Percentiles rank a stretch among this genome's conserved stretches.
phyloP scores from a whole-genome alignment of 92 coral and sea anemone genomes.

The Hydrozoanthus gracilis region DNA sequence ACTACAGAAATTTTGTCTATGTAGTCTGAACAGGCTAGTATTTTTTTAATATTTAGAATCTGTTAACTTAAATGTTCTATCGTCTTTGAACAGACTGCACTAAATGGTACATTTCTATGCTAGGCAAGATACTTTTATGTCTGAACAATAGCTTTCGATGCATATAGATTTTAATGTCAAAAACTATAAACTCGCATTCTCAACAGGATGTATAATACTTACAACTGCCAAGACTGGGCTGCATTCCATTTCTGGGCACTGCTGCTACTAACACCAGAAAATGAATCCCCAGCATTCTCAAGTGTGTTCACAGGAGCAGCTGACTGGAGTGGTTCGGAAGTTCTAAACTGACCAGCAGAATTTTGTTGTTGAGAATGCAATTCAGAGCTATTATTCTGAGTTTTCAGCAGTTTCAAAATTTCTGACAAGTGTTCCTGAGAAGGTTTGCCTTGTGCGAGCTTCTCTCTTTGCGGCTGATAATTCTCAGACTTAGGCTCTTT shows the following conservation, averaged over 20 bases:
- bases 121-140: no score
- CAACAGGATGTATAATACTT: background rate
- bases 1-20: no score
- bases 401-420: slow-evolving; percentile 67
- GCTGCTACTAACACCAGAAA: background rate
- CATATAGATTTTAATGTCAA: no score
- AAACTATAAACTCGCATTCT: no score
- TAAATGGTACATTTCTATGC: no score
- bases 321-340: background rate
- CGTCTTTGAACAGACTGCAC: no score
- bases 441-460: slow-evolving; percentile 51
- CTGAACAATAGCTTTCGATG: no score
- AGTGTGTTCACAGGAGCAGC: background rate
- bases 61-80: no score
- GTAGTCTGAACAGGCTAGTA: no score
- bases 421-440: slow-evolving; percentile 81
- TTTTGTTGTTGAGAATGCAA: slow-evolving; percentile 16
- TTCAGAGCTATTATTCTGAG: slow-evolving; percentile 47
- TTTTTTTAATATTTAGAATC: no score
- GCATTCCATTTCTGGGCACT: background rate
- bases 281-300: background rate
- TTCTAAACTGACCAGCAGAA: background rate
- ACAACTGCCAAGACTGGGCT: slow-evolving; percentile 21
- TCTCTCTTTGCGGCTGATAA: slow-evolving; percentile 62
- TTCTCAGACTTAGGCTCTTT: background rate